phyloP scores from a whole-genome alignment of 1,140 invertebrate species.

The Pinna nobilis region DNA sequence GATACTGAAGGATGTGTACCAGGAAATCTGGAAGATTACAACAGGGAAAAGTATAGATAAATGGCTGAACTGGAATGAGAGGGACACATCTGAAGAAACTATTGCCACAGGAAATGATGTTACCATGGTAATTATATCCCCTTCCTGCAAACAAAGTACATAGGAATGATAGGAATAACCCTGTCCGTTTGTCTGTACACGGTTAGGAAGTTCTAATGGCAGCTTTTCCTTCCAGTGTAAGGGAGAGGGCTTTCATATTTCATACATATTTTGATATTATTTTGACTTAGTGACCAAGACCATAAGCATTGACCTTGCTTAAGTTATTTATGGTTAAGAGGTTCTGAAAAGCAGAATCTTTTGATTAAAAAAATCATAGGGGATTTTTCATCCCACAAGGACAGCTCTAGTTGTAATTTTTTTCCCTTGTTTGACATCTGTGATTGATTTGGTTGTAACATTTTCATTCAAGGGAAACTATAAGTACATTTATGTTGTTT shows the following conservation, averaged over 20 bases:
- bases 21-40: constrained; percentile 14
- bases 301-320: too few relatives aligned
- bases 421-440: too few relatives aligned
- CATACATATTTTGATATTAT: too few relatives aligned
- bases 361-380: too few relatives aligned
- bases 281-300: too few relatives aligned
- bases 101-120: not conserved
- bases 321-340: too few relatives aligned
- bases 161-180: not conserved
- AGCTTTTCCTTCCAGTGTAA: not conserved
- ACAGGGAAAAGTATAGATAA: constrained; percentile 2
- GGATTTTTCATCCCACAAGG: too few relatives aligned
- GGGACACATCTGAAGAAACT: not conserved
- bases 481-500: too few relatives aligned
- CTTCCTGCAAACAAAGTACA: not conserved
- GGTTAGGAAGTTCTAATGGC: not conserved
- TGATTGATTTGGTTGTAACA: too few relatives aligned
- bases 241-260: not conserved
- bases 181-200: not conserved
- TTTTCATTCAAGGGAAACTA: too few relatives aligned
- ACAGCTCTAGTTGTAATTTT: too few relatives aligned
- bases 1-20: constrained; percentile 3
- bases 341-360: too few relatives aligned
- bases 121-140: constrained; percentile 8
- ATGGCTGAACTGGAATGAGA: constrained; percentile 12